Evolutionary conservation across 1,140 invertebrate genomes (phyloP), one percentile per base, ranked within the genome.

Genomic region (Drosophila nannoptera): DNA sequence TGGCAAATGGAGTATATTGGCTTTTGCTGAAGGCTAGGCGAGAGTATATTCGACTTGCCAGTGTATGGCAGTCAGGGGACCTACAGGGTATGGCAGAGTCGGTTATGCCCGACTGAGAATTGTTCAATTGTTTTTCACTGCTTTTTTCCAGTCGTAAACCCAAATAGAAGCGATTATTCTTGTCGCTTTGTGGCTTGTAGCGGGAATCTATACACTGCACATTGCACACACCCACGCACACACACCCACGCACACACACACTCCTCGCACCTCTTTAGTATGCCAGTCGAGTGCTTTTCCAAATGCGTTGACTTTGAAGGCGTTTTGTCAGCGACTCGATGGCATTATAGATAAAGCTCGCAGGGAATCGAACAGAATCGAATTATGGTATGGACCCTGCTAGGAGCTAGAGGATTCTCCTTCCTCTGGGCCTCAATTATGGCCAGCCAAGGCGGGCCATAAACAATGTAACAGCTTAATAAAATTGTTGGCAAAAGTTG

Each of bases 141-240:
- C n/a, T 35, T 36, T 22, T 38, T 33, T 36, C 9, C 29, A 58
- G 12, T 33, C 43, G 55, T 46, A 35, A 45, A 55, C 36, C 36
- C 53, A 42, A 53, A 53, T 36, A 49, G 48, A 33, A 49, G 48
- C 48, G 52, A 54, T 32, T 16, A 45, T 56, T 12, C 32, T 46
- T 29, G 52, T 35, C 42, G 31, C 55, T 46, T 36, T 29, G 36
- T 48, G 14, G 16, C 52, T 38, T 59, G 73, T 82, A 83, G 78
- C 78, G 78, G 78, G n/a, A 66, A 78, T 82, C 78, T 83, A 78
- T 78, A 72, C 72, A 78, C 78, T 83, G 71, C 78, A 81, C 65
- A 77, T 68, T 49, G 35, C 55, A 43, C 40, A 53, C 14, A 56
- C 7, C 7, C 35, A 50, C 2, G 11, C 29, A 12, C 16, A 14